A percentile compares a stretch with the other conserved stretches of the same genome.
Evolutionary conservation across 2,888 invertebrate genomes (phyloP).

Genomic region (Drosophila gaucha): DNA sequence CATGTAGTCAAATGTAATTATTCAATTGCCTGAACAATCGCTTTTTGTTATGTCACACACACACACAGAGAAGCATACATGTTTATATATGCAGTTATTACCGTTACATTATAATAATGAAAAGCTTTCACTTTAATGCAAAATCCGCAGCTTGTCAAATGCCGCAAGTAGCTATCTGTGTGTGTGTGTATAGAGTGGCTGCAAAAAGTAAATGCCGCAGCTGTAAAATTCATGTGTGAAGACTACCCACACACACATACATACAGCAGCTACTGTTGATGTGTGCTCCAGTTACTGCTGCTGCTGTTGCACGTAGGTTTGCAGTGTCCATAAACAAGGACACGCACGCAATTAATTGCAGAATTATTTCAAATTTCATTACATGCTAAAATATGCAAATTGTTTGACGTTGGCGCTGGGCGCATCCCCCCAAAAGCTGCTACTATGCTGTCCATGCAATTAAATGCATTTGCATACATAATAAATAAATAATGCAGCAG

Average conservation of each 20-base stretch:
- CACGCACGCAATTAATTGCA: conserved; percentile 82
- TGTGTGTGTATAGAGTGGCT: conserved; percentile 3
- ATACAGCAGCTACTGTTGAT: conserved; percentile 4
- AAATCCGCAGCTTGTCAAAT: conserved; percentile 50
- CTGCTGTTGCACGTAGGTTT: conserved; percentile 39
- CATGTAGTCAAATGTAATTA: conserved; percentile 8
- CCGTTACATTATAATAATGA: conserved; percentile 54
- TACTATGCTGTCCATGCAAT: conserved; percentile 65
- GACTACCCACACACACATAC: conserved; percentile 6
- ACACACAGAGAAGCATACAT: background rate
- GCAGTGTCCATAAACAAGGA: conserved; percentile 64
- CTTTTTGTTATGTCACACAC: conserved; percentile 12
- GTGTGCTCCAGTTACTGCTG: conserved; percentile 39
- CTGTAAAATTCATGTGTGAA: conserved; percentile 33
- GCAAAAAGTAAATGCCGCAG: conserved; percentile 35
- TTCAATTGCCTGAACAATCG: conserved; percentile 25
- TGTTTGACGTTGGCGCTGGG: conserved; percentile 60
- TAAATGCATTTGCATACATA: conserved; percentile 82
- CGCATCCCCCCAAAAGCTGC: conserved; percentile 11
- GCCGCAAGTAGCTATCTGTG: conserved; percentile 27
- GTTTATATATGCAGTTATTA: conserved; percentile 22
- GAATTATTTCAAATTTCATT: conserved; percentile 82
- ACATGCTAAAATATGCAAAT: conserved; percentile 81
- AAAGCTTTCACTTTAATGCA: conserved; percentile 59
- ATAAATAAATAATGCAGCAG: conserved; percentile 78